phyloP scores from a whole-genome alignment of 2,797 vertebrate genomes.

The Enteromius trimaculatus region DNA sequence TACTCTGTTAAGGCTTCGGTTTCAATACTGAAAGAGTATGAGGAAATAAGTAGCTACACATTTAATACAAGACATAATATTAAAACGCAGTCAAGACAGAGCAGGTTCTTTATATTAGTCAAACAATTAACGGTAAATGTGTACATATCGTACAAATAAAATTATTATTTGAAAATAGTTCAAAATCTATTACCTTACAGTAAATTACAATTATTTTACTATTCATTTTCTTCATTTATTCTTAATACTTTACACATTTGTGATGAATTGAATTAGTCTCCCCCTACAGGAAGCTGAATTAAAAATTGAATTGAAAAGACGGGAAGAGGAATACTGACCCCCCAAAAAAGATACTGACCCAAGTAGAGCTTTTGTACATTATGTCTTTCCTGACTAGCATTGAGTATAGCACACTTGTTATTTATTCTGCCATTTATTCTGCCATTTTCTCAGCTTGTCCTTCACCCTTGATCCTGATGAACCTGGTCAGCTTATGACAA shows the following conservation, averaged over 20 bases:
- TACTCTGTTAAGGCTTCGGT: too few species aligned
- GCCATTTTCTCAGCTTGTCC: neutral
- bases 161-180: too few species aligned
- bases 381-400: neutral
- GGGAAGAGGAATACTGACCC: neutral
- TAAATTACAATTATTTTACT: too few species aligned
- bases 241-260: neutral
- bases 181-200: neutral
- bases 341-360: too few species aligned
- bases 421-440: constrained; percentile 28
- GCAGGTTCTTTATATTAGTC: neutral
- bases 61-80: too few species aligned
- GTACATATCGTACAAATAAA: neutral
- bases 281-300: neutral
- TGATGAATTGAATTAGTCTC: neutral
- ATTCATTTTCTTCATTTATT: neutral
- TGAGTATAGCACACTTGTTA: constrained; percentile 14
- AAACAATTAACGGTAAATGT: too few species aligned
- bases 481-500: neutral
- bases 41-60: too few species aligned
- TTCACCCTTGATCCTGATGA: constrained; percentile 27
- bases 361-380: neutral
- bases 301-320: neutral
- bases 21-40: too few species aligned
- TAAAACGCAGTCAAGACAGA: too few species aligned